Evolutionary conservation across 2,888 invertebrate genomes (phyloP), one percentile per base, ranked within the genome.

Genomic region (Leucoma salicis): DNA sequence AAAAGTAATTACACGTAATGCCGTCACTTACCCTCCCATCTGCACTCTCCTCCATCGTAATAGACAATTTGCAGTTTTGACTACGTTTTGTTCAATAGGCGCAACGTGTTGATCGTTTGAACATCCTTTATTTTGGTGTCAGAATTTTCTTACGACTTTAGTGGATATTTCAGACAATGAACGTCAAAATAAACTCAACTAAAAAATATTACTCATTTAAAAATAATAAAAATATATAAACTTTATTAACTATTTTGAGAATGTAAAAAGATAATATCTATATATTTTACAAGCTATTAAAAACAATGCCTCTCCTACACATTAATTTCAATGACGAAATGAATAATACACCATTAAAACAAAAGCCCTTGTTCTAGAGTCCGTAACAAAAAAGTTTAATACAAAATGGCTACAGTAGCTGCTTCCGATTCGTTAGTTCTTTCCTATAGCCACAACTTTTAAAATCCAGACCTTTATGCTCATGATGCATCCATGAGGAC

Each of bases 1-100:
- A 87, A 89, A 89, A 85, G 86, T 82, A 87, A 88, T 89, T 87
- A 86, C 85, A 72, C 78, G 72, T 85, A 88, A 89, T 85, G 87
- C 83, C 81, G 78, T 84, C 86, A 87, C 82, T 88, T 84, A 79
- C 77, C 74, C 78, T 70, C 72, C 70, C 62, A 57, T 66, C 58
- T 66, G 58, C 64, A 55, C 64, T 57, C 60, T 59, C 58, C 58
- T 61, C 63, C 57, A 63, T 62, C 71, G 76, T 83, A 86, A 87
- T 86, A 81, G 85, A 78, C 82, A 82, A 87, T 87, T 86, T 86
- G 72, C 72, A 74, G 69, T 79, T 80, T 78, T 77, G 72, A 63
- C 57, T 66, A 48, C 69, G 59, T 73, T 77, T 74, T 72, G 68
- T 70, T 57, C 63, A 57, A 57, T 21, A 21, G 21, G 8, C 40